These are phyloP conservation scores for Penaeus indicus DNA, from an alignment of 1,140 invertebrate species.

Conservation along the genomic window DNA sequence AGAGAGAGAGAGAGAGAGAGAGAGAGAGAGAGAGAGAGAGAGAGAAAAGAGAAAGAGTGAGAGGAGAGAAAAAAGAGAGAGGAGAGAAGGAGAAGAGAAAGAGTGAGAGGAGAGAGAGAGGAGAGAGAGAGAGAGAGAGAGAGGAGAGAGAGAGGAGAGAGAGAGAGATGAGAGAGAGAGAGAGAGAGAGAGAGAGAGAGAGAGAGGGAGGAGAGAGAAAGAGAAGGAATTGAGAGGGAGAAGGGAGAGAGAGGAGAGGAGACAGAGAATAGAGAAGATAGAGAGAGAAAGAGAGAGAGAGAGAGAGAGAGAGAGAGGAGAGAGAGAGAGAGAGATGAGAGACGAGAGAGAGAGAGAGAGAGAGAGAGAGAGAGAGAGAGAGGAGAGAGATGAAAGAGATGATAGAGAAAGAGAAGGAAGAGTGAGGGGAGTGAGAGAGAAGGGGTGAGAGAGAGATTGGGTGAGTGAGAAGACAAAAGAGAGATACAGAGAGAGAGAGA, in stretches of 20 bases:
- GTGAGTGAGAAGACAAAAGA: neutral
- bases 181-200: too few species aligned
- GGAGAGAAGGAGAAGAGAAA: conserved; percentile 12
- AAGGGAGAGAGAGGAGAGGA: too few species aligned
- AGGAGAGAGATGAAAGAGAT: neutral
- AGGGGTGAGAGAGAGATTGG: neutral
- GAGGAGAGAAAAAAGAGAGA: too few species aligned
- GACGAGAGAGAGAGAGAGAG: neutral
- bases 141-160: conserved; percentile 1
- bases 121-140: conserved; percentile 11
- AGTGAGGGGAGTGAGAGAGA: too few species aligned
- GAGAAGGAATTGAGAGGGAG: too few species aligned
- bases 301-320: neutral
- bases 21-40: neutral
- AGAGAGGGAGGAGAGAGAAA: neutral
- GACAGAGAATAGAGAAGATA: neutral
- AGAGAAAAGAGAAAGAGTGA: conserved; percentile 3
- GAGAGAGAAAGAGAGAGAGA: neutral
- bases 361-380: conserved; percentile 10
- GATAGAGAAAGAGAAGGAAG: conserved; percentile 1
- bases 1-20: neutral
- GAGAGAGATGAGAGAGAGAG: neutral
- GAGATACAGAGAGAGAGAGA: too few species aligned
- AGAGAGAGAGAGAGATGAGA: too few species aligned
- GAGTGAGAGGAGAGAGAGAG: conserved; percentile 3